Evolutionary conservation across 2,113 vertebrate species (phyloP).

Genomic region (Pardalotus punctatus): DNA sequence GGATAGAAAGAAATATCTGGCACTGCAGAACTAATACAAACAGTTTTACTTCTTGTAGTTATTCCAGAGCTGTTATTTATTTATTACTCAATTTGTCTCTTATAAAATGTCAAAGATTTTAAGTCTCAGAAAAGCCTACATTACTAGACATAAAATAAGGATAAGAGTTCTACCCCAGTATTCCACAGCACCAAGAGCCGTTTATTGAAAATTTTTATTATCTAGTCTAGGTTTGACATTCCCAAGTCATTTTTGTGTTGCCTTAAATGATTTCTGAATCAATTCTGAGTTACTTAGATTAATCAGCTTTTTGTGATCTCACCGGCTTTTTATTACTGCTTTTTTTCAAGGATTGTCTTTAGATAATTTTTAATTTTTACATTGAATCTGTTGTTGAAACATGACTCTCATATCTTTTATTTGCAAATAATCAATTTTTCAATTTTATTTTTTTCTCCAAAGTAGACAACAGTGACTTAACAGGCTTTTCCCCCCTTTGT

Average conservation of each 20-base stretch:
- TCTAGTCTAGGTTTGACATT: not conserved
- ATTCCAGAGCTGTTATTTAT: not conserved
- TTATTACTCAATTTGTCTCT: not conserved
- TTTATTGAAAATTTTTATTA: not conserved
- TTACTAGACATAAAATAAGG: not conserved
- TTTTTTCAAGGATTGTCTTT: not conserved
- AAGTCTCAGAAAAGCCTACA: not conserved
- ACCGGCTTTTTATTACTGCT: not conserved
- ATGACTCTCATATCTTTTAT: not conserved
- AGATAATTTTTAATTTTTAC: not conserved
- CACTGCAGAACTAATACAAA: not conserved
- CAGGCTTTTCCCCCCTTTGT: not conserved
- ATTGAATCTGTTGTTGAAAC: not conserved
- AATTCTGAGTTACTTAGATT: not conserved
- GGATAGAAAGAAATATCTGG: not conserved
- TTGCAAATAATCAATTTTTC: not conserved
- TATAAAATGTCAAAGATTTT: not conserved
- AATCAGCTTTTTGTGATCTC: not conserved
- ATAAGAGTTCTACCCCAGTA: not conserved
- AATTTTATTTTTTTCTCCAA: not conserved
- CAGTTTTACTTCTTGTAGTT: not conserved
- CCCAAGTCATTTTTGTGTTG: not conserved
- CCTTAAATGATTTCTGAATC: not conserved
- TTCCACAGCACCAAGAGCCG: not conserved
- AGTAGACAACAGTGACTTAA: not conserved